Evolutionary conservation across 53 echinoderm and acorn worm species (phyloP), one percentile per base, ranked within the genome.

Genomic region (Temnopleurus reevesii): DNA sequence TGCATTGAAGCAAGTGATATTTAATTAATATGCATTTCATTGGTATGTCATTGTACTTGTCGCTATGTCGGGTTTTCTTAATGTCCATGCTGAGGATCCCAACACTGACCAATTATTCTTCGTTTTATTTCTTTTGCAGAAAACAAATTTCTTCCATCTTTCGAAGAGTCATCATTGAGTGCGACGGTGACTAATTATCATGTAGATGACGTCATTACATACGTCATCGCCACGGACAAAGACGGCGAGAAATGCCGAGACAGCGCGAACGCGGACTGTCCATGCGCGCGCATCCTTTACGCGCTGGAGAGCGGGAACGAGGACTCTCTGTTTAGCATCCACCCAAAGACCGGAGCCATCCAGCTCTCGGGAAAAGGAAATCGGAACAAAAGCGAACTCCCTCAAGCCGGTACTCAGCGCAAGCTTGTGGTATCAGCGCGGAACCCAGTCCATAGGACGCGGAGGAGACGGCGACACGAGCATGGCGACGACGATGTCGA

Each of bases 301-400:
- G 90, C 95, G 54, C 95, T 97, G 28, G 95, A 97, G 66, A 53
- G 86, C 59, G 97, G 97, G 17, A 97, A 97, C 57, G 93, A 91
- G 45, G 86, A 92, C 61, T 84, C 92, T 19, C 18, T 90, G 30
- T 97, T 97, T 59, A 76, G 77, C 84, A 95, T 97, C 53, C 92
- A 97, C 46, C 97, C 95, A 77, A 90, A 81, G 12, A 93, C 86
- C 12, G 97, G 97, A 15, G 94, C 87, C 18, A 59, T 97, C 12
- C 91, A 76, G 44, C 89, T 94, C 25, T 90, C 97, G 21, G 38
- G 77, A 28, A 81, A 76, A 35, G 61, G 64, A 1, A 10, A 26
- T 2, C 47, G 46, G 23, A 55, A 85, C 46, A 47, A 65, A 23
- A 81, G 36, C 4, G 86, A 86, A 46, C 45, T 90, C 43, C 93